Percentiles rank a stretch among this genome's conserved stretches.
Evolutionary conservation across 2,113 vertebrate genomes (phyloP).

Genomic region (Dunckerocampus dactyliophorus): DNA sequence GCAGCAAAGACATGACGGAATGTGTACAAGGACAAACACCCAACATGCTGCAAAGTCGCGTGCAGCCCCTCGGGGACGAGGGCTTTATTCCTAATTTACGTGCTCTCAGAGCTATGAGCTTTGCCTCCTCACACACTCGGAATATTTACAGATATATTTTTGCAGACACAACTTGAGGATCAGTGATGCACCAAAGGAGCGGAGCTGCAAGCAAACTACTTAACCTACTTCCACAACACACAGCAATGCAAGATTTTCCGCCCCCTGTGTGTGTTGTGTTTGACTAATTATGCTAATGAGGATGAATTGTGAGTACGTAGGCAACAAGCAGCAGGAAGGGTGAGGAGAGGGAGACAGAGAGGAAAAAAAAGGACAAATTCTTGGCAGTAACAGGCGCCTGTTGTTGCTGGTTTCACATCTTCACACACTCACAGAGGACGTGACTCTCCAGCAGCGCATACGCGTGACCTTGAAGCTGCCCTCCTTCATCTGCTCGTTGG

Average conservation of each 20-base stretch:
- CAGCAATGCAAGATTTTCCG: too few relatives aligned
- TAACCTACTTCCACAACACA: too few relatives aligned
- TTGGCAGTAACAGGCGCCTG: conserved; percentile 1
- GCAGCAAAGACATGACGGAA: too few relatives aligned
- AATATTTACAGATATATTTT: conserved; percentile 4
- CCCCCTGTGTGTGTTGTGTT: too few relatives aligned
- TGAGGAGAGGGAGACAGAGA: conserved; percentile 12
- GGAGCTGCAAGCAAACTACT: conserved; percentile 27
- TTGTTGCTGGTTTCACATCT: not conserved
- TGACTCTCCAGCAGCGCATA: conserved; percentile 98
- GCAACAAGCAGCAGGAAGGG: conserved; percentile 18
- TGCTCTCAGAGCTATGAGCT: not conserved
- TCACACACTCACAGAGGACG: conserved; percentile 86
- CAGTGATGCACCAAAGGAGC: conserved; percentile 9
- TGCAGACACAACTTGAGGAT: conserved; percentile 27
- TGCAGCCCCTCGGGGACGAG: conserved; percentile 11
- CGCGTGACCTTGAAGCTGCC: conserved; percentile 98
- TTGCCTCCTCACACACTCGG: conserved; percentile 4
- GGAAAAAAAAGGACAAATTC: not conserved
- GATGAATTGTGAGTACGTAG: conserved; percentile 32
- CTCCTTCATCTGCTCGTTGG: conserved; percentile 92
- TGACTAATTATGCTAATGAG: conserved; percentile 39
- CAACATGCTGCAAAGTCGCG: not conserved
- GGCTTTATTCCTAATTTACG: conserved; percentile 28
- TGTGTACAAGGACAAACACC: not conserved